Base-by-base conservation (phyloP, 2,113 vertebrate species). In the Toxotes jaculatrix region DNA sequence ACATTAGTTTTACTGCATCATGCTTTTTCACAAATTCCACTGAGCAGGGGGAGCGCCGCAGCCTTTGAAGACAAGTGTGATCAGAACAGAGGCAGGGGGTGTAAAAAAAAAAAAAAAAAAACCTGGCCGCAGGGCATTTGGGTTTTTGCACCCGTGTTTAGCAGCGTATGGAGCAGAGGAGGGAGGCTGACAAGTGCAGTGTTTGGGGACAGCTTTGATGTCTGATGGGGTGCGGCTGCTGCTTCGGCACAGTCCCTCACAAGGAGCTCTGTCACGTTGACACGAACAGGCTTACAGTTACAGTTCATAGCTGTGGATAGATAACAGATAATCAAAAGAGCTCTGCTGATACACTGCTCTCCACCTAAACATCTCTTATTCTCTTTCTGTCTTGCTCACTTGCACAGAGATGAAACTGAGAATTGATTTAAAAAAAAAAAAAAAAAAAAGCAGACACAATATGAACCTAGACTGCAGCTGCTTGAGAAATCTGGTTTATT, bases 161-260 rank as follows among this genome's bases (percentile, higher is more conserved):
- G 90, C 77, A 76, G 91, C 67, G 77, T 77, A 83, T 76, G 76
- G 87, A 80, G 80, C 68, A 21, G 86, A 90, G 9, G 85, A 76
- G 85, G 80, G 87, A 84, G 88, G 83, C 88, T 92, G 92, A 93
- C 90, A 88, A 88, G 87, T 89, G 90, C 80, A 79, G 89, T 70
- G 93, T 93, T 94, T 90, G 91, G 92, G 92, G 94, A 91, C 88
- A 89, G 89, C 93, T 95, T 95, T 95, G 94, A 95, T 91, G 93
- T 95, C 51, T 82, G 91, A 82, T 73, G 72, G 86, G 92, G 74
- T 69, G 86, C 76, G 78, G 90, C 83, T 85, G 74, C 83, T 72
- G 66, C 79, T 47, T 79, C 70, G 68, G 71, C 76, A 69, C 79
- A 40, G 78, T 49, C 74, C 84, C 81, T 84, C 79, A 71, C 81